Conservation (phyloP, 2,888 invertebrate genomes). For the Antheraea yamamai region DNA sequence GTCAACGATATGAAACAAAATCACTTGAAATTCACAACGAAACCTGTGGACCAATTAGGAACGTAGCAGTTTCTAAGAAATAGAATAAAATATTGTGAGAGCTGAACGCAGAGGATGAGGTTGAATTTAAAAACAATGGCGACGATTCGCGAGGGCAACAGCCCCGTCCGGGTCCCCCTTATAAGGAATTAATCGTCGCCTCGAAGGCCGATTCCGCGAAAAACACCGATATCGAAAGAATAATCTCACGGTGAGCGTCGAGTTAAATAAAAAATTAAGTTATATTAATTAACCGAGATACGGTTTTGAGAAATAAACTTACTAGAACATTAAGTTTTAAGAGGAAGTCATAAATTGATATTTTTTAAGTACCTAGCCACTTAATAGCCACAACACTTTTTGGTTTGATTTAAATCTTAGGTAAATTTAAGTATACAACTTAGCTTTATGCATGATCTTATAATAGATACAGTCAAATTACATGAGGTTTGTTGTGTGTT, state of each 20-base stretch:
- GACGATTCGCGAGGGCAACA: constrained; percentile 41
- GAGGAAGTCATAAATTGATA: constrained; percentile 4
- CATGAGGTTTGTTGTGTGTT: no score
- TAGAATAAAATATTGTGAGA: constrained; percentile 35
- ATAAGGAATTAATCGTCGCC: constrained; percentile 50
- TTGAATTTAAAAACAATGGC: constrained; percentile 42
- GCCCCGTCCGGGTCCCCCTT: constrained; percentile 31
- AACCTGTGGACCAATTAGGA: constrained; percentile 42
- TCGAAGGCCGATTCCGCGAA: constrained; percentile 44
- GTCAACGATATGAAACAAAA: neutral
- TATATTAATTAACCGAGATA: neutral
- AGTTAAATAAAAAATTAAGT: constrained; percentile 1
- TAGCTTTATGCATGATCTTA: no score
- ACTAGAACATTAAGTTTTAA: neutral
- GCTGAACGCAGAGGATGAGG: constrained; percentile 2
- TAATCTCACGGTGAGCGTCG: constrained; percentile 30
- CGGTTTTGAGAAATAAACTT: constrained; percentile 6
- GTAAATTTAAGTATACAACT: neutral
- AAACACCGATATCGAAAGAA: constrained; percentile 39
- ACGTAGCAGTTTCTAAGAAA: constrained; percentile 38
- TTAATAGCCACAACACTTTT: neutral
- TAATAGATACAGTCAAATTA: no score
- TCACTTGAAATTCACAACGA: constrained; percentile 35
- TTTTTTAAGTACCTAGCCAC: neutral
- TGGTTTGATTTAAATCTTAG: neutral